These are phyloP conservation scores for Eupithecia dodoneata DNA, from an alignment of 2,888 invertebrate species.

Conservation along the genomic window DNA sequence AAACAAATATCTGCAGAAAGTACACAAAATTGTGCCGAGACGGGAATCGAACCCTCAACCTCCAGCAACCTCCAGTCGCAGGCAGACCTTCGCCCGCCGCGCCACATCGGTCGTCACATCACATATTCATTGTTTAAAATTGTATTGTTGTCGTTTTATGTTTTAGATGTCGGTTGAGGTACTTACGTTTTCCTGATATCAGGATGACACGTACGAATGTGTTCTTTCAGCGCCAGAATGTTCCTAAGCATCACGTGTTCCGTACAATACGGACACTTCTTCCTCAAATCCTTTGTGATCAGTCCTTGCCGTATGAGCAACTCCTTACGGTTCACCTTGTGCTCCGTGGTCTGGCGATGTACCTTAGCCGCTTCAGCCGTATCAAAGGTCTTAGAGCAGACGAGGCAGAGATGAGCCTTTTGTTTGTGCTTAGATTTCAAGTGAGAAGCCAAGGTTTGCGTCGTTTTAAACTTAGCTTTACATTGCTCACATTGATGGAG, in stretches of 20 bases:
- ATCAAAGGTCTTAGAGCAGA: conserved; percentile 86
- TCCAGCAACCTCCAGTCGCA: too few relatives aligned
- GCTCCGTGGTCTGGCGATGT: conserved; percentile 87
- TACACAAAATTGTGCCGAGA: too few relatives aligned
- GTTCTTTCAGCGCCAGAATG: conserved; percentile 85
- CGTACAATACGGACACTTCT: conserved; percentile 86
- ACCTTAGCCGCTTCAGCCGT: conserved; percentile 85
- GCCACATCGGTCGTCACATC: too few relatives aligned
- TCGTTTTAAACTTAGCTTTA: conserved; percentile 83
- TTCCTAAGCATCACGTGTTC: conserved; percentile 75
- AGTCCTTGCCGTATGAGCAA: conserved; percentile 68
- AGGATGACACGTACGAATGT: conserved; percentile 85
- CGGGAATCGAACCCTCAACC: too few relatives aligned
- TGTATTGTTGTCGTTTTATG: neutral
- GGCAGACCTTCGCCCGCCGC: too few relatives aligned
- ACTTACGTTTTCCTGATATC: conserved; percentile 86
- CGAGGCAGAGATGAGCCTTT: conserved; percentile 86
- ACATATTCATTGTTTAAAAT: too few relatives aligned
- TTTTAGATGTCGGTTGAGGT: too few relatives aligned
- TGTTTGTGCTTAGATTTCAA: conserved; percentile 85
- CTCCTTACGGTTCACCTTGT: conserved; percentile 84
- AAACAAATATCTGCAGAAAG: too few relatives aligned
- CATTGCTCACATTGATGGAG: conserved; percentile 86
- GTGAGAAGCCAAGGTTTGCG: conserved; percentile 87
- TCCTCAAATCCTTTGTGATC: conserved; percentile 68